Conservation (phyloP, 1,140 invertebrate genomes). For the Dendrolimus kikuchii region DNA sequence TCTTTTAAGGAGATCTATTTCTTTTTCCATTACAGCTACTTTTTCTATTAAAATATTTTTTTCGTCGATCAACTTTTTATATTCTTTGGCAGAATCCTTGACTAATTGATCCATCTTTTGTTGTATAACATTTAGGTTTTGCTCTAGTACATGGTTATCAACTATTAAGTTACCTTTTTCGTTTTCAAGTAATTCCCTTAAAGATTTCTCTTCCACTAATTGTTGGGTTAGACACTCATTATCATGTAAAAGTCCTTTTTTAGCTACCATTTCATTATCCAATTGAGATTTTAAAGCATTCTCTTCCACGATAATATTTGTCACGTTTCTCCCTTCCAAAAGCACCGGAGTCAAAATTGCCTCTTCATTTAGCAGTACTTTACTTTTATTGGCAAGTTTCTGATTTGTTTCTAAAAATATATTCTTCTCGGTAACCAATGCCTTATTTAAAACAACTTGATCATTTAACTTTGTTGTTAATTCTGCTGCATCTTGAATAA, state of each 20-base stretch:
- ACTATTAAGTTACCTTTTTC: constrained; percentile 10
- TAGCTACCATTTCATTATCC: constrained; percentile 8
- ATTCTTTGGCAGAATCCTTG: neutral
- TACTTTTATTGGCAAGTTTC: constrained; percentile 16
- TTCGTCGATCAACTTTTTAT: neutral
- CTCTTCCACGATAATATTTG: constrained; percentile 20
- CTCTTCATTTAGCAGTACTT: constrained; percentile 25
- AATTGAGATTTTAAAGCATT: constrained; percentile 20
- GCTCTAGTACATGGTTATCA: constrained; percentile 2
- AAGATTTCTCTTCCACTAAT: constrained; percentile 21
- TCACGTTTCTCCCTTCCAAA: constrained; percentile 22
- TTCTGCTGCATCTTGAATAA: constrained; percentile 21
- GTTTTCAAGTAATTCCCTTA: constrained; percentile 8
- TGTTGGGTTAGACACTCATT: constrained; percentile 31
- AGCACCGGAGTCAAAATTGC: constrained; percentile 18
- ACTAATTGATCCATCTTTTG: neutral
- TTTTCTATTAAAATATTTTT: neutral
- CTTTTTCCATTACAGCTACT: neutral
- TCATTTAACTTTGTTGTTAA: constrained; percentile 14
- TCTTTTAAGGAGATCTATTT: neutral
- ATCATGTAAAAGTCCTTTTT: constrained; percentile 17
- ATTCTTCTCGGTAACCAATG: no score
- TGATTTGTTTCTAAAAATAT: no score
- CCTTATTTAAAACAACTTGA: constrained; percentile 4
- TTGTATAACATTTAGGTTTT: neutral